These are phyloP conservation scores for Drosophila obscura DNA, from an alignment of 1,140 invertebrate genomes.

Conservation along the genomic window DNA sequence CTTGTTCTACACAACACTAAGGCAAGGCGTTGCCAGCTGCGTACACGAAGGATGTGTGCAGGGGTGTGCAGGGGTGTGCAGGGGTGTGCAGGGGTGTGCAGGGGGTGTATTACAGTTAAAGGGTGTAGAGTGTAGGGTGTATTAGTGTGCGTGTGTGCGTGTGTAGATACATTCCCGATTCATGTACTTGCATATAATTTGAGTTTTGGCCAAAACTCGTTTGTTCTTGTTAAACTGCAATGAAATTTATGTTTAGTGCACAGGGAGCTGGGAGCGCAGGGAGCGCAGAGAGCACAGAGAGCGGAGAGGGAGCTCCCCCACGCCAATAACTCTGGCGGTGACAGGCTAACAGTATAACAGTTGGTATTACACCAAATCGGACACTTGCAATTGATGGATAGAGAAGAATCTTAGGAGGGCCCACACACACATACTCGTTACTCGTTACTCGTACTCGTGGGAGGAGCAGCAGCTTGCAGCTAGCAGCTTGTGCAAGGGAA, in stretches of 20 bases:
- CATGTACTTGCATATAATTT: constrained; percentile 62
- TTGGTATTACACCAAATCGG: constrained; percentile 15
- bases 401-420: not conserved
- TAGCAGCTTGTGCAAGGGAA: no score
- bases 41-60: no score
- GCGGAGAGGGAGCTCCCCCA: not conserved
- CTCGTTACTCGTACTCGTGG: no score
- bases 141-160: constrained; percentile 1
- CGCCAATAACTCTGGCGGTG: constrained; percentile 8
- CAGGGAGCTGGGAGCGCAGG: constrained; percentile 8
- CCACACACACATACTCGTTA: no score
- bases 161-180: constrained; percentile 36
- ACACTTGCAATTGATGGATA: not conserved
- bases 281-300: constrained; percentile 14
- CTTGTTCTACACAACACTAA: constrained; percentile 54
- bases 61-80: not conserved
- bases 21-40: no score
- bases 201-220: constrained; percentile 23
- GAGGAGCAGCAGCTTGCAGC: no score
- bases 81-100: no score
- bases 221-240: constrained; percentile 45
- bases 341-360: constrained; percentile 12
- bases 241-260: constrained; percentile 44
- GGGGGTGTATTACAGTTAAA: constrained; percentile 4
- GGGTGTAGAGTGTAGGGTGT: constrained; percentile 7